Conservation (phyloP, 2,113 vertebrate species). For the Hiodon alosoides region DNA sequence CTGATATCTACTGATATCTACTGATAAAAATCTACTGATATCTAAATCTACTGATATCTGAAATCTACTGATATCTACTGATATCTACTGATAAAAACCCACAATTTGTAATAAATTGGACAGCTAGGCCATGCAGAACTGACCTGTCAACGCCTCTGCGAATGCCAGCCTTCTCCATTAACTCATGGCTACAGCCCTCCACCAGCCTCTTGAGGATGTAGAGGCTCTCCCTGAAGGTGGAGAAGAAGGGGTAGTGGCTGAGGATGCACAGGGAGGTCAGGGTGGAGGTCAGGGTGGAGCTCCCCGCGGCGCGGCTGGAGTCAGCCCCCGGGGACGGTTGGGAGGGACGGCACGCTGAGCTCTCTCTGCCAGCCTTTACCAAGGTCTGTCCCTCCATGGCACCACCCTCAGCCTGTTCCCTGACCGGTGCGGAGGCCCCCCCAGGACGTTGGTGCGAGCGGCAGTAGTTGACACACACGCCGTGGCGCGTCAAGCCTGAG, state of each 20-base stretch:
- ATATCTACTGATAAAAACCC: neutral
- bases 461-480: slow-evolving; percentile 98
- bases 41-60: neutral
- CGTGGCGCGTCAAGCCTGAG: slow-evolving; percentile 84
- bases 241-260: slow-evolving; percentile 95
- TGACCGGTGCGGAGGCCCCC: slow-evolving; percentile 64
- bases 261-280: slow-evolving; percentile 91
- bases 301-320: slow-evolving; percentile 46
- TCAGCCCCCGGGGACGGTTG: slow-evolving; percentile 22
- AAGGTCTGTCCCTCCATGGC: slow-evolving; percentile 45
- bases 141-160: slow-evolving; percentile 83
- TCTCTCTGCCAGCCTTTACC: slow-evolving; percentile 62
- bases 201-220: slow-evolving; percentile 92
- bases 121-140: slow-evolving; percentile 15
- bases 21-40: neutral
- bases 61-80: neutral
- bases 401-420: slow-evolving; percentile 55
- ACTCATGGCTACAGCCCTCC: slow-evolving; percentile 88
- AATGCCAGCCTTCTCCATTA: slow-evolving; percentile 79
- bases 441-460: slow-evolving; percentile 82
- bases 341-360: slow-evolving; percentile 60
- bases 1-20: neutral
- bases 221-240: slow-evolving; percentile 91
- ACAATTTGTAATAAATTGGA: neutral
- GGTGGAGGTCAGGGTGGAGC: slow-evolving; percentile 75